Base-by-base conservation (phyloP, 2,113 vertebrate genomes). In the Merops nubicus region DNA sequence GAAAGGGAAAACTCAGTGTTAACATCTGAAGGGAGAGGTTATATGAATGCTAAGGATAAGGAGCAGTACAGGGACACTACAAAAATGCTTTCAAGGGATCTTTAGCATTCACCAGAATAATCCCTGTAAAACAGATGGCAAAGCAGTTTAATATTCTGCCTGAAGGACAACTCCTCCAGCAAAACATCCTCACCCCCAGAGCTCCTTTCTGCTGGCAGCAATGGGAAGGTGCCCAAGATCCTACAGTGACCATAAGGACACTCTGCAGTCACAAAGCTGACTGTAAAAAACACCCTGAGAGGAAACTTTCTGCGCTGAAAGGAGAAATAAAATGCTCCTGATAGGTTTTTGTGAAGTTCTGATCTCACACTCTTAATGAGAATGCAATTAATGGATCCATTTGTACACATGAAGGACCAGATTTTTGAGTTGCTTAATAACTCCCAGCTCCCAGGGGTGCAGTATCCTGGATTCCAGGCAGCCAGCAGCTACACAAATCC, bases 61-160 rank as follows among this genome's bases (percentile, higher is more conserved):
- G 59, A 69, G 42, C 42, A 53, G 11, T 59, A 57, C 59, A 45
- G 73, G 60, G 74, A 82, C 29, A 47, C 75, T 33, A 6, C 12
- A 77, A 88, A 94, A 93, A 82, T 89, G 78, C 84, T 97, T 97
- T 87, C 76, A 89, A 65, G 50, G 67, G 80, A 73, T 88, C 45
- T 95, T 96, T 56, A 85, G 45, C 22, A 47, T 64, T 59, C 88
- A 78, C 76, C 63, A 77, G 88, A 94, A 76, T 92, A 96, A 92
- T 94, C 87, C 59, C 43, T 33, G 63, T 53, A 91, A 94, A 96
- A 86, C 97, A 97, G 98, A 97, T 96, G 94, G 97, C 26, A 20
- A 73, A 62, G 88, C 51, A 53, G 40, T 67, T 91, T 72, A 59
- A 64, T 78, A 40, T 56, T 82, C 79, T 59, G 45, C 77, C 56